Evolutionary conservation across 2,888 invertebrate genomes (phyloP), one percentile per base, ranked within the genome.

Genomic region (Rhingia campestris): DNA sequence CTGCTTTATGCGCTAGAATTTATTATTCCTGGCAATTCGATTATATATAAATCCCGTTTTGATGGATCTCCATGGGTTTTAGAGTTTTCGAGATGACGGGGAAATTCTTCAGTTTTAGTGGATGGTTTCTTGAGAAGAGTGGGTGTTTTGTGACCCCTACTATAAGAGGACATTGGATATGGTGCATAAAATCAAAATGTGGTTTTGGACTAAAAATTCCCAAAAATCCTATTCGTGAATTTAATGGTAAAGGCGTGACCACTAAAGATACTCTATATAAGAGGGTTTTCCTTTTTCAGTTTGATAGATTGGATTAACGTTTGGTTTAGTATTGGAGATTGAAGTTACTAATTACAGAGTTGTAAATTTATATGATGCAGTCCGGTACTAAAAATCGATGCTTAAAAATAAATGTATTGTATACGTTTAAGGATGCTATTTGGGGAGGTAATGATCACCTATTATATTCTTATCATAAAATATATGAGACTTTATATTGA

Each of bases 1-100:
- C 74, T 84, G 70, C 69, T 82, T 82, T 82, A 82, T 82, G 82
- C 82, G 63, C 82, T 82, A 82, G 82, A 82, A 82, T 82, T 82
- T 82, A 82, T 82, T 82, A 84, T 84, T 84, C 74, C 54, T 59
- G 69, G 84, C 80, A 84, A 84, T 80, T 84, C 84, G 84, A 79
- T 80, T 84, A 84, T 80, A 79, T 80, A 84, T 84, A 84, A 84
- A 80, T 84, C 80, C 84, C 79, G 74, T 75, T 84, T 84, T 84
- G 79, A 84, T 80, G 84, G 74, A 84, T 80, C 74, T 80, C 54
- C 39, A 22, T 22, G 22, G 59, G 74, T 58, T 64, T 80, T 84
- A 80, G 80, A 70, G 80, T 64, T 70, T 22, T 53, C 14, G 37
- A 69, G 61, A 69, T 54, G 22, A 22, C 41, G 59, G 43, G 14